Evolutionary conservation across 2,797 vertebrate species (phyloP), one percentile per base, ranked within the genome.

Genomic region (Hephaestus fuliginosus): DNA sequence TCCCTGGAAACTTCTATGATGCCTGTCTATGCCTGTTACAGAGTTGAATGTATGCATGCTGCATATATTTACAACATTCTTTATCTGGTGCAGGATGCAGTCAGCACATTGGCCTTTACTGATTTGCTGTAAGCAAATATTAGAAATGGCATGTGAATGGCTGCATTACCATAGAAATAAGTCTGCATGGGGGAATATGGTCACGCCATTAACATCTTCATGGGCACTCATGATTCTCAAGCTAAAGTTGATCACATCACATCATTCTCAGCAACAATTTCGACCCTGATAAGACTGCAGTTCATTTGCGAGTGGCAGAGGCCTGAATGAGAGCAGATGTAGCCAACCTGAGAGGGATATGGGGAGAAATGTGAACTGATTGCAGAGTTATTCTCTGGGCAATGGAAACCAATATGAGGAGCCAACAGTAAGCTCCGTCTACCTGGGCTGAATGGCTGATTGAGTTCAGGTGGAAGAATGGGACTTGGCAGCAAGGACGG

Each of bases 91-190:
- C 70, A 74, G 48, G 72, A 81, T 44, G 49, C 63, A 70, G 74
- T 78, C 68, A 61, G 82, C 77, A 80, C 61, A 30, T 60, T 84
- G 72, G 57, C 72, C 33, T 71, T 81, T 70, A 83, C 85, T 89
- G 83, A 89, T 92, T 91, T 84, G 53, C 86, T 80, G 72, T 71
- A 74, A 79, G 80, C 61, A 85, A 81, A 93, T 83, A 85, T 88
- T 89, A 88, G 71, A 87, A 85, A 89, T 77, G 86, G 74, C 85
- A 88, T 77, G 88, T 81, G 86, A 91, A 88, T 90, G 82, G 83
- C 67, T 74, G 67, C 74, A 93, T 94, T 94, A 92, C 78, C 91
- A 93, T 91, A 91, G 89, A 93, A 94, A 94, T 90, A 85, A 86
- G 90, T 71, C 84, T 74, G 83, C 82, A 74, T 20, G 7, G 61